Evolutionary conservation across 2,113 vertebrate species (phyloP).

Genomic region (Epinephelus fuscoguttatus): DNA sequence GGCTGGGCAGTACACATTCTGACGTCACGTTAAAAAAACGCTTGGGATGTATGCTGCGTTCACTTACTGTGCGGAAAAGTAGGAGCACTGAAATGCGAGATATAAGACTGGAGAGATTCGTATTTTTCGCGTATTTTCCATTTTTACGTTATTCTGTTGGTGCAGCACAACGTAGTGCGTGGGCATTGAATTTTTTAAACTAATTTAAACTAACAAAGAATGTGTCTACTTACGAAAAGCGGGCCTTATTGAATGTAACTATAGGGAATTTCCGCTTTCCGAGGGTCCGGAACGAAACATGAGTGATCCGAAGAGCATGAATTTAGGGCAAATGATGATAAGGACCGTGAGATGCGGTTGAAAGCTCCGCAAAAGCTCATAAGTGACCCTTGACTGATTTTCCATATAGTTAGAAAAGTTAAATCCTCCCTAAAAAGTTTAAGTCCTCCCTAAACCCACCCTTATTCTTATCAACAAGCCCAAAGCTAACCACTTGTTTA

Average conservation of each 20-base stretch:
- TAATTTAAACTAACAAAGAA: background rate
- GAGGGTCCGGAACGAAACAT: background rate
- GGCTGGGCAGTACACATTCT: slow-evolving; percentile 65
- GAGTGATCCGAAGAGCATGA: background rate
- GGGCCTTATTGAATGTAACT: background rate
- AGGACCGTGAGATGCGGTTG: too few species aligned
- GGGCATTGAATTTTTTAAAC: accelerated
- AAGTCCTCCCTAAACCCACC: background rate
- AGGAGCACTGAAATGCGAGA: too few species aligned
- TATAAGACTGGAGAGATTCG: background rate
- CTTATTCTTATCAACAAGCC: background rate
- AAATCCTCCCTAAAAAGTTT: too few species aligned
- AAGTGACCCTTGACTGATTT: background rate
- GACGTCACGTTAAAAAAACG: slow-evolving; percentile 70
- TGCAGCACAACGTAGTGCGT: background rate
- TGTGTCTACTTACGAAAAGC: background rate
- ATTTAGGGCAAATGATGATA: background rate
- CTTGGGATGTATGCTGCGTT: slow-evolving; percentile 16
- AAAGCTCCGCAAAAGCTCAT: background rate
- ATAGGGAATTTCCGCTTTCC: accelerated
- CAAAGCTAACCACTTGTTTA: background rate
- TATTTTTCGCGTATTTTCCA: background rate
- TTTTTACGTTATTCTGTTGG: background rate
- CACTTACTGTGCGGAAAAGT: background rate
- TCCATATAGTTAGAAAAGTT: background rate